phyloP scores from a whole-genome alignment of 1,140 invertebrate species.

The Drosophila truncata region DNA sequence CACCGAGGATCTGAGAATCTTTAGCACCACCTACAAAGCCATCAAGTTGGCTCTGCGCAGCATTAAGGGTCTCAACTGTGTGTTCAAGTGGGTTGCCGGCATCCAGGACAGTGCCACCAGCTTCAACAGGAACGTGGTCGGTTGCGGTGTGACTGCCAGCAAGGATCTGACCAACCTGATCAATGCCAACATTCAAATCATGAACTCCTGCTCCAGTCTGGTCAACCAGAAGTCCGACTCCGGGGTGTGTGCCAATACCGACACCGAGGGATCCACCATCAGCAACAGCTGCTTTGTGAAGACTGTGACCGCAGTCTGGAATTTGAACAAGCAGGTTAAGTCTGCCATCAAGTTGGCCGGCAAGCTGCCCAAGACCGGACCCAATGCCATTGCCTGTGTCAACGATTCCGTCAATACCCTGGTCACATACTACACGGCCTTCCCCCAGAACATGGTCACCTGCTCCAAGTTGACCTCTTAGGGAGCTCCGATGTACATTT shows the following conservation, averaged over 20 bases:
- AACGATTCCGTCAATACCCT: conserved; percentile 36
- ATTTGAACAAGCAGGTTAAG: conserved; percentile 40
- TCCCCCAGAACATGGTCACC: conserved; percentile 46
- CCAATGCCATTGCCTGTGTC: conserved; percentile 59
- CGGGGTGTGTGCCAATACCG: conserved; percentile 41
- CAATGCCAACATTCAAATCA: conserved; percentile 53
- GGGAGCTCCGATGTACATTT: no score
- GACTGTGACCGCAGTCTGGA: conserved; percentile 19
- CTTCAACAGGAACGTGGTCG: conserved; percentile 38
- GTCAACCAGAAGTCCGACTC: conserved; percentile 42
- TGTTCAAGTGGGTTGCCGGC: conserved; percentile 61
- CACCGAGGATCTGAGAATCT: conserved; percentile 1
- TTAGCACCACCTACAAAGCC: conserved; percentile 4
- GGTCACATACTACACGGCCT: conserved; percentile 60
- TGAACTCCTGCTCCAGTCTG: conserved; percentile 43
- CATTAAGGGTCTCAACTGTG: conserved; percentile 68
- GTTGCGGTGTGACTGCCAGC: conserved; percentile 51
- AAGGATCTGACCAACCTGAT: conserved; percentile 65
- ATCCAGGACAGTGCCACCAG: conserved; percentile 54
- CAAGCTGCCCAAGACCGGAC: conserved; percentile 55
- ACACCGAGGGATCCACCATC: conserved; percentile 17
- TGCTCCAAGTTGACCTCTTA: conserved; percentile 68
- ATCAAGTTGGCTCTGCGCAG: conserved; percentile 41
- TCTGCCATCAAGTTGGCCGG: conserved; percentile 33
- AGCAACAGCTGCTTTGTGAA: conserved; percentile 36